phyloP scores from a whole-genome alignment of 2,888 invertebrate species.

The Epiblema foenella region DNA sequence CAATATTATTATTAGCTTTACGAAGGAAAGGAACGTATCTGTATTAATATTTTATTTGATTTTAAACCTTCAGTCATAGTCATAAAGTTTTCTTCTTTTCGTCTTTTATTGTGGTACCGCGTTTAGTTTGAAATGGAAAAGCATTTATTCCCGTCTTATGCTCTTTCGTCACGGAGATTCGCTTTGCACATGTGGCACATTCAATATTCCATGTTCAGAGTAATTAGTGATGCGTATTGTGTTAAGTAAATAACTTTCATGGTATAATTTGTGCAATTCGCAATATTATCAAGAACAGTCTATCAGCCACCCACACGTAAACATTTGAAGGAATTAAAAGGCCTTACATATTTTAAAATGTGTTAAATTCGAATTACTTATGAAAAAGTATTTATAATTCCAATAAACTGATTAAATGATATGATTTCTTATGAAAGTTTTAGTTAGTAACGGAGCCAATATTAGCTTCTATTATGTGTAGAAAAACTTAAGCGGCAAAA shows the following conservation, averaged over 20 bases:
- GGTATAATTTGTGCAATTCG: not conserved
- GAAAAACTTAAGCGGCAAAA: no score
- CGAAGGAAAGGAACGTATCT: not conserved
- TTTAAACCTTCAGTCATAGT: not conserved
- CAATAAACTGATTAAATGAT: no score
- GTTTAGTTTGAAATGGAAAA: not conserved
- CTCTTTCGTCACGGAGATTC: not conserved
- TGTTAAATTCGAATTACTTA: no score
- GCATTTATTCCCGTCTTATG: not conserved
- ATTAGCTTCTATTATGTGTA: no score
- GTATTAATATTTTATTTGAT: not conserved
- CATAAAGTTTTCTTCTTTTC: not conserved
- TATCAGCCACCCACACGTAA: no score
- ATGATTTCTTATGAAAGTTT: no score
- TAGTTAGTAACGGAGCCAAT: no score
- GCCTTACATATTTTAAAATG: no score
- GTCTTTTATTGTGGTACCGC: not conserved
- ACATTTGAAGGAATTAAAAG: no score
- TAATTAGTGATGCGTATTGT: conserved; percentile 7
- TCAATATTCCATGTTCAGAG: conserved; percentile 3
- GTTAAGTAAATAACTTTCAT: not conserved
- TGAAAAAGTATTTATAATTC: no score
- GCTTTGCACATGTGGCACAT: not conserved
- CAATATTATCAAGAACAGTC: no score
- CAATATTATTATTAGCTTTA: no score